These are phyloP conservation scores for Notoglanidium macrostoma DNA, from an alignment of 2,797 vertebrate genomes.

Conservation along the genomic window DNA sequence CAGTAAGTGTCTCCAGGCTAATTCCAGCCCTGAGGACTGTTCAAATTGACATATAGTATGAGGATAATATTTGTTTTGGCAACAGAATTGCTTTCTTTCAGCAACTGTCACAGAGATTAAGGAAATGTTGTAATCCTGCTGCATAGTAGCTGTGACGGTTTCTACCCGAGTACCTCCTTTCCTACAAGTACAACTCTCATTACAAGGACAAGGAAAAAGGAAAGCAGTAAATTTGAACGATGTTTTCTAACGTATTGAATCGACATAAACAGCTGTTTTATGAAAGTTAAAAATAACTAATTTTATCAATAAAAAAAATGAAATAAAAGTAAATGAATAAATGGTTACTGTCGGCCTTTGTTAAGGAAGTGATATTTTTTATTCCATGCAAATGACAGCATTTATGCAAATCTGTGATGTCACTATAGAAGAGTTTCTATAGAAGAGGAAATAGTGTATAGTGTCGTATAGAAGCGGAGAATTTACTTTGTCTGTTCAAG, in stretches of 20 bases:
- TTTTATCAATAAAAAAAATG: neutral
- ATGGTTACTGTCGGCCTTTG: neutral
- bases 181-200: neutral
- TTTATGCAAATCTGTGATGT: too few species aligned
- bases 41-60: neutral
- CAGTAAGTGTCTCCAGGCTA: neutral
- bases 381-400: neutral
- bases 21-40: neutral
- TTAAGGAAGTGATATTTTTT: neutral
- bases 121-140: neutral
- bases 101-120: neutral
- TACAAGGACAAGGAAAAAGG: neutral
- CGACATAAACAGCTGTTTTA: too few species aligned
- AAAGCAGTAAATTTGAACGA: neutral
- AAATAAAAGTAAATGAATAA: neutral
- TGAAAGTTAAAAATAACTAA: neutral
- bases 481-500: neutral
- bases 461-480: neutral
- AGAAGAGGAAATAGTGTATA: too few species aligned
- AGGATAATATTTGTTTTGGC: neutral
- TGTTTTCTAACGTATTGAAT: neutral
- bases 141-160: neutral
- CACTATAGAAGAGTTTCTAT: too few species aligned
- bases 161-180: neutral
- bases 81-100: neutral